These are phyloP conservation scores for Thymelicus acteon DNA, from an alignment of 2,888 invertebrate genomes.

Conservation along the genomic window DNA sequence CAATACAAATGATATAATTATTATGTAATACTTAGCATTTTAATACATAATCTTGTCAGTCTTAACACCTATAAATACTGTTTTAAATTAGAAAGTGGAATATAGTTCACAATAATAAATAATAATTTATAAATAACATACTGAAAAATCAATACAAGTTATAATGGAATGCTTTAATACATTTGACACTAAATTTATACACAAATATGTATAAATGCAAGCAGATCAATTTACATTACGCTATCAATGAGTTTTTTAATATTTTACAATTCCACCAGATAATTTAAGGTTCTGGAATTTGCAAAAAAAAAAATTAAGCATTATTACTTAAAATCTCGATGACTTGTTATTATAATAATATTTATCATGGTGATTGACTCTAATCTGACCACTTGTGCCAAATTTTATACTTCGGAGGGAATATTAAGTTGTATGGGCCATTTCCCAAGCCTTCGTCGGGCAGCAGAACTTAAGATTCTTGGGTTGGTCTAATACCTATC, in stretches of 20 bases:
- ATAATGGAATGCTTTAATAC: constrained; percentile 69
- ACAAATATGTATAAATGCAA: constrained; percentile 53
- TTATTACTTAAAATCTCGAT: too few relatives aligned
- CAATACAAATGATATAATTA: constrained; percentile 59
- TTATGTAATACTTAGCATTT: constrained; percentile 75
- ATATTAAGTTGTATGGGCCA: too few relatives aligned
- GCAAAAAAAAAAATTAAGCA: constrained; percentile 1
- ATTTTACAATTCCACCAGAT: constrained; percentile 5
- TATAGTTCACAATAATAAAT: constrained; percentile 38
- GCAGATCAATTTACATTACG: constrained; percentile 45
- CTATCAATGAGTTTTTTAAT: constrained; percentile 27
- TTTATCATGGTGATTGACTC: too few relatives aligned
- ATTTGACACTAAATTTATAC: constrained; percentile 41
- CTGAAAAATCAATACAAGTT: constrained; percentile 56
- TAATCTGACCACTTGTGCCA: too few relatives aligned
- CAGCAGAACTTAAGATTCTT: too few relatives aligned
- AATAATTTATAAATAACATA: constrained; percentile 51
- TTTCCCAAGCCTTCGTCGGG: too few relatives aligned
- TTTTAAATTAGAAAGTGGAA: constrained; percentile 59
- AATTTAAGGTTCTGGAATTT: constrained; percentile 40
- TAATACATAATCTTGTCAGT: constrained; percentile 79
- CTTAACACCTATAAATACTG: constrained; percentile 81
- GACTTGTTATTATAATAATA: too few relatives aligned
- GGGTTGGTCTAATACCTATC: too few relatives aligned
- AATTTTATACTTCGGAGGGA: too few relatives aligned